Evolutionary conservation across 2,113 vertebrate genomes (phyloP).

Genomic region (Lethenteron reissneri): DNA sequence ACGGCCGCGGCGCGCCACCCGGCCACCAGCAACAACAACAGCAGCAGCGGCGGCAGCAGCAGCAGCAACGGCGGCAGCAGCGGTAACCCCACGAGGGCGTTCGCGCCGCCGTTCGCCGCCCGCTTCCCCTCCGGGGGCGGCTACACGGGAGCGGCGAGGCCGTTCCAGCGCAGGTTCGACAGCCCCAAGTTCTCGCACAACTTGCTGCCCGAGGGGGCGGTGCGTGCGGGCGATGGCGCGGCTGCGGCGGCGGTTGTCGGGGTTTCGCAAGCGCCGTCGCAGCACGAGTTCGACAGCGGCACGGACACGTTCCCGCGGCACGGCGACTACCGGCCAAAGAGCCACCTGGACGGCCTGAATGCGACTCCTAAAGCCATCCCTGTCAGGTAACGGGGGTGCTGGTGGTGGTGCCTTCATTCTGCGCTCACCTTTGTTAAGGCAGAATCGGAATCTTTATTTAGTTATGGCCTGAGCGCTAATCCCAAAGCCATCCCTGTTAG

Average conservation of each 20-base stretch:
- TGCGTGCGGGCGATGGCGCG: neutral
- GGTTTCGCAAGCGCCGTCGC: neutral
- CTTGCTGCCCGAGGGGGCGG: conserved; percentile 26
- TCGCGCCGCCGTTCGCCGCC: neutral
- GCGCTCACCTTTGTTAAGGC: no score
- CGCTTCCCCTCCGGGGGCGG: neutral
- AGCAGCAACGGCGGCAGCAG: no score
- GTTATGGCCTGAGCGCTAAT: conserved; percentile 46
- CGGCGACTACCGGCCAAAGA: conserved; percentile 48
- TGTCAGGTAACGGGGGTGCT: conserved; percentile 41
- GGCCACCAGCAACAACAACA: no score
- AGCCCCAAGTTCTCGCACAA: conserved; percentile 97
- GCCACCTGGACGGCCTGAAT: conserved; percentile 71
- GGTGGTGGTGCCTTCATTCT: no score
- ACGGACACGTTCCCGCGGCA: conserved; percentile 6
- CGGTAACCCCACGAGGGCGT: neutral
- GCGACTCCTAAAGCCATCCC: conserved; percentile 72
- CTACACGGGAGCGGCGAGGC: conserved; percentile 31
- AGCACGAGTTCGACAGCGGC: neutral
- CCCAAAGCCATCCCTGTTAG: conserved; percentile 84
- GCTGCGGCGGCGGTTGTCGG: neutral
- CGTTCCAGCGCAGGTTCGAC: conserved; percentile 89
- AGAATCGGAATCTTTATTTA: no score
- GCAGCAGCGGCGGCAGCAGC: no score
- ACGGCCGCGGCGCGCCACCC: no score